Conservation (phyloP, 2,113 vertebrate species). For the Pyrgilauda ruficollis region DNA sequence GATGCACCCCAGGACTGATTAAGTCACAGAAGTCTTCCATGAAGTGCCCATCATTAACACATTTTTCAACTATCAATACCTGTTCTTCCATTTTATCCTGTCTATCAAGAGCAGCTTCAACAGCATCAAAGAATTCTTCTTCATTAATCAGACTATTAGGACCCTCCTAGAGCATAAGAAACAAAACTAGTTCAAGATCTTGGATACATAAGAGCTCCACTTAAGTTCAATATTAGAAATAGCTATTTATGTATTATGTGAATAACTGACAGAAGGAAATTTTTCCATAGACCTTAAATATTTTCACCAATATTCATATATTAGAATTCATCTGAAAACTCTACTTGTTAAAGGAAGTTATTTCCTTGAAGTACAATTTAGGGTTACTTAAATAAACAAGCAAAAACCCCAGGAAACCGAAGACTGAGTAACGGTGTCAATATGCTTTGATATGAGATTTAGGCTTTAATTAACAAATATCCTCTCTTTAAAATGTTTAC, state of each 20-base stretch:
- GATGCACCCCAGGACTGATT: not conserved
- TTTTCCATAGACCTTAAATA: not conserved
- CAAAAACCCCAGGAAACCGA: not conserved
- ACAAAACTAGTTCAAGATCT: not conserved
- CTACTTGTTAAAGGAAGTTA: not conserved
- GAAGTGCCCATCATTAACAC: not conserved
- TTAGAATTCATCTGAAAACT: not conserved
- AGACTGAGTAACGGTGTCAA: not conserved
- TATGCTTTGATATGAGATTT: not conserved
- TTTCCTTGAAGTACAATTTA: not conserved
- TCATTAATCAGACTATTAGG: conserved; percentile 97
- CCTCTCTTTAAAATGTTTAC: not conserved
- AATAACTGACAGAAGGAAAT: not conserved
- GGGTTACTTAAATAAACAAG: not conserved
- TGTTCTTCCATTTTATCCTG: conserved; percentile 97
- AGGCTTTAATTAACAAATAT: not conserved
- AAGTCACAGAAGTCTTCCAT: not conserved
- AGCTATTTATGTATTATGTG: not conserved
- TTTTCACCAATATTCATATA: not conserved
- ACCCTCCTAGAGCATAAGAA: conserved; percentile 84
- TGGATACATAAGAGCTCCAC: not conserved
- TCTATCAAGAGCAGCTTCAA: conserved; percentile 93
- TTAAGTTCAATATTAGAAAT: not conserved
- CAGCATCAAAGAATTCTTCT: conserved; percentile 96
- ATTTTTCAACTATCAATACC: conserved; percentile 66